Percentiles rank a stretch among this genome's conserved stretches.
These are phyloP conservation scores for Quadroppia sp. DNA, from an alignment of 2,888 invertebrate genomes.

Conservation along the genomic window DNA sequence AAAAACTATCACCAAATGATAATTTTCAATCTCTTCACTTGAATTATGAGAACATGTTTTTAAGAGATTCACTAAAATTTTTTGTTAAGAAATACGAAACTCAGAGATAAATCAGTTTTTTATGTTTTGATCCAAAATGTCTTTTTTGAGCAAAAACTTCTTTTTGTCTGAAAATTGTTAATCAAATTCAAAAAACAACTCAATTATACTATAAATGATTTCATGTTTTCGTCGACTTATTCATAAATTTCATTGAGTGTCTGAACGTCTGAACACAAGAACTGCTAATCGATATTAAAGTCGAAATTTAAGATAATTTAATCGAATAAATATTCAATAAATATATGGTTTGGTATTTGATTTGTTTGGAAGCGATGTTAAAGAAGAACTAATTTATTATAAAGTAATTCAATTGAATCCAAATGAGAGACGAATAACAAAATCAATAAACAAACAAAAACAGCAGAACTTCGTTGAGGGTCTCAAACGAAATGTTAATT, in stretches of 20 bases:
- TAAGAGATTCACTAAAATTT: not conserved
- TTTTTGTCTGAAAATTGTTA: not conserved
- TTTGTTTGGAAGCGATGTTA: not conserved
- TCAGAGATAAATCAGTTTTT: slow-evolving; percentile 8
- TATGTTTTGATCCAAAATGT: not conserved
- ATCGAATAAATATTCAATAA: not conserved
- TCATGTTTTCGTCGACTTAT: not conserved
- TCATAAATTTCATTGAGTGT: not conserved
- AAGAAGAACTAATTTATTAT: slow-evolving; percentile 23
- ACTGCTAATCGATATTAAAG: not conserved
- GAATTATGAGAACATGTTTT: slow-evolving; percentile 13
- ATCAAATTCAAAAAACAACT: slow-evolving; percentile 13
- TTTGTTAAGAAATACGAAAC: not conserved
- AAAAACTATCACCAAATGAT: slow-evolving; percentile 31
- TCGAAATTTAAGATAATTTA: not conserved
- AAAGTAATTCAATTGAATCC: slow-evolving; percentile 18
- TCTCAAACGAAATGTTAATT: slow-evolving; percentile 32
- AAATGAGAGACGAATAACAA: slow-evolving; percentile 8
- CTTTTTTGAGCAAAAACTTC: not conserved
- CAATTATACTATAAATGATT: slow-evolving; percentile 10
- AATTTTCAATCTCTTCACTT: slow-evolving; percentile 1
- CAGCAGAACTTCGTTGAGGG: slow-evolving; percentile 17
- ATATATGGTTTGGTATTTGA: not conserved
- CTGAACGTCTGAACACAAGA: not conserved
- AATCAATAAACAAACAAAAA: slow-evolving; percentile 34